Base-by-base conservation (phyloP, 30 jellyfish, hydroid and myxozoan species). In the Phacellophora camtschatica region DNA sequence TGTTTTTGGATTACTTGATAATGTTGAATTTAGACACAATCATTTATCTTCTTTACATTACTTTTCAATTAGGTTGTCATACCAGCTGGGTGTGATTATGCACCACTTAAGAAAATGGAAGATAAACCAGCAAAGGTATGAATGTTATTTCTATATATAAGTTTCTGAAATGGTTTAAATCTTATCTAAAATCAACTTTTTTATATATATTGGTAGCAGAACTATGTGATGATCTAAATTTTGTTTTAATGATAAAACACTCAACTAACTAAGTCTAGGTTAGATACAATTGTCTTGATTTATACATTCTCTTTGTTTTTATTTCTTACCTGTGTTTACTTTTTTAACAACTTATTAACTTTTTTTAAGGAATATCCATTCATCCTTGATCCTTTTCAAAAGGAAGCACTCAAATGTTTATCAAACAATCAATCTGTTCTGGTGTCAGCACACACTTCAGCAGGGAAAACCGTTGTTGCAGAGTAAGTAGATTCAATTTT, bases 391-490 rank as follows among this genome's bases (percentile, higher is more conserved):
- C 96, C 99, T n/a, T 95, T 95, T 67, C 99, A 95, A 82, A 90
- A 88, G 71, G 98, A 95, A 64, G 99, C 99, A 6, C 32, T 95
- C 54, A 88, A 79, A 68, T 95, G 99, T 73, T 48, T 95, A 42
- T 95, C 84, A 37, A 95, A 95, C 69, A 71, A 85, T 46, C 98
- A 95, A 34, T 88, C 98, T 0, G 99, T 95, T 6, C 66, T 95
- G 57, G 99, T 95, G 5, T 90, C 99, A 8, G 99, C 99, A 4
- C 99, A 95, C 61, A 95, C 99, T 0, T 95, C 99, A 1, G 98
- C 98, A 31, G 99, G 99, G 34, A 95, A 95, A 57, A 95, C 99
- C n/a, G 99, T 95, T 28, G 95, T 89, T 61, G 99, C 99, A 4
- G 98, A 95, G 97, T 94, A 94, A 74, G 97, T 69, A 13, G 24